Evolutionary conservation across 1,140 invertebrate genomes (phyloP), one percentile per base, ranked within the genome.

Genomic region (Zaprionus ornatus): DNA sequence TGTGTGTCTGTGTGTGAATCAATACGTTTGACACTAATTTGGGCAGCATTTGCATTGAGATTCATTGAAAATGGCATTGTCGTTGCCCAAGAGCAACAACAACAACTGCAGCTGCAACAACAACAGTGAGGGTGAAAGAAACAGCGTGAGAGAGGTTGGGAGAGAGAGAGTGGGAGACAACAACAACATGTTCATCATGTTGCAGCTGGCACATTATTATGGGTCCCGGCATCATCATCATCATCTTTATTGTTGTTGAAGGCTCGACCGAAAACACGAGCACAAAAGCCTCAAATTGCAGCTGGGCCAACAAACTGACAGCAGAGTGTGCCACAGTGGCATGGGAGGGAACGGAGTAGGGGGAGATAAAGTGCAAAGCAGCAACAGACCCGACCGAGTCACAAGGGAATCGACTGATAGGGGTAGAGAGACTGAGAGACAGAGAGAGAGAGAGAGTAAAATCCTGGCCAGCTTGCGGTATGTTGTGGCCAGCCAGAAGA

Each of bases 11-110:
- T 42, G 27, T 59, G 59, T 76, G 64, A 88, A 81, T 88, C 84
- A 88, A 88, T 87, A 88, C 77, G 74, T 88, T 88, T 88, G 83
- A 87, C 83, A 87, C 80, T 87, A 87, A 87, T 87, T 87, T 88
- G 80, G 83, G 76, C 73, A 77, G 74, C 73, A 80, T 87, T 87
- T 86, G 82, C 82, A 86, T 86, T 85, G 82, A 75, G 79, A 86
- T 73, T 69, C 79, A 85, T 76, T 86, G 79, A 78, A 77, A 84
- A 74, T 85, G 82, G 74, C 77, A 85, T 73, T 57, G 77, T 83
- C 74, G 80, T 64, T 70, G 76, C 55, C 70, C 45, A 23, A 50
- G 45, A 50, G 45, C 45, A 75, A 48, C 64, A 61, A 19, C 19
- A 52, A 23, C 19, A 23, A 15, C 12, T 19, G 48, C 21, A 21